Evolutionary conservation across 1,140 invertebrate genomes (phyloP).

Genomic region (Harlomillsia oculata): DNA sequence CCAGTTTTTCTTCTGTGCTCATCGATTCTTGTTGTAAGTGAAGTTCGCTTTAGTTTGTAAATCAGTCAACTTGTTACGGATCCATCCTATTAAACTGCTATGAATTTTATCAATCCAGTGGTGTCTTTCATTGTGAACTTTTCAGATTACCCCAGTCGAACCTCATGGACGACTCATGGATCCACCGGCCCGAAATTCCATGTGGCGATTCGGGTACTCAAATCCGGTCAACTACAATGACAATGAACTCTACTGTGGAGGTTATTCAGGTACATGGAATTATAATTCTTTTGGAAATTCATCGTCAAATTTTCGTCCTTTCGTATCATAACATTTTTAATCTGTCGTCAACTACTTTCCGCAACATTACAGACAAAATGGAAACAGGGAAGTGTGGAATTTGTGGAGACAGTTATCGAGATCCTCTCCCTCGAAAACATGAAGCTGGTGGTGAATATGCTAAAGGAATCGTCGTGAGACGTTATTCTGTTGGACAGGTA

Average conservation of each 20-base stretch:
- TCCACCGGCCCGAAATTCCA: conserved; percentile 78
- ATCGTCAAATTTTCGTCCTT: no score
- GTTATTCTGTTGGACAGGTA: conserved; percentile 70
- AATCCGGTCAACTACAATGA: conserved; percentile 92
- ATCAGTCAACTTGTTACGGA: no score
- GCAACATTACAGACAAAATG: no score
- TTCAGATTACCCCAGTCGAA: conserved; percentile 39
- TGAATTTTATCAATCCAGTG: no score
- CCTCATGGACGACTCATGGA: conserved; percentile 70
- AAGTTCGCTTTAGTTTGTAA: no score
- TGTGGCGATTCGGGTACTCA: conserved; percentile 87
- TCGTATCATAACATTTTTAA: no score
- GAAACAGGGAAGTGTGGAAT: conserved; percentile 79
- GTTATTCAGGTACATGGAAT: conserved; percentile 58
- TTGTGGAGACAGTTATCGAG: conserved; percentile 76
- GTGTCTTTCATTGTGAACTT: no score
- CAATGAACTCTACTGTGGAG: conserved; percentile 73
- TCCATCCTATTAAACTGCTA: no score
- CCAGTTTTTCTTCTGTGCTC: no score
- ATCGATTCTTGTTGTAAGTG: no score
- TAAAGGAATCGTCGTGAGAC: conserved; percentile 67
- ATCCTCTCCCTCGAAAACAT: conserved; percentile 63
- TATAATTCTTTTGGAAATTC: no score
- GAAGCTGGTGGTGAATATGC: conserved; percentile 78
- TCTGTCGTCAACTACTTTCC: no score